Conservation (phyloP, 2,797 vertebrate species). For the Selene dorsalis region DNA sequence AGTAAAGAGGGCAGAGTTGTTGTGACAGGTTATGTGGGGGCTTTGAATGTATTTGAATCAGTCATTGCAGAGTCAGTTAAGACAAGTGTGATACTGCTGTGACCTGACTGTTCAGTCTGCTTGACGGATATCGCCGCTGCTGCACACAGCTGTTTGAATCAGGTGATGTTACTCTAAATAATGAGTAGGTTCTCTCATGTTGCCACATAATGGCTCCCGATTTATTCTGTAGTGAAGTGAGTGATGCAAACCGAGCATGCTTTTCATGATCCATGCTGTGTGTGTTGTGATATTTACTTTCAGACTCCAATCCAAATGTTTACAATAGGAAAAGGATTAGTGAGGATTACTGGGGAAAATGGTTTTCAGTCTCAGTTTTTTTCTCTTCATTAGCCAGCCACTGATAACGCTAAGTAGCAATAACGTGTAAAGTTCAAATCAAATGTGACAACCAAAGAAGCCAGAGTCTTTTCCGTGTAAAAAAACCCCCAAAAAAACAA, state of each 20-base stretch:
- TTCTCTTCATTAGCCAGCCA: not conserved
- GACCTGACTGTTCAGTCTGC: slow-evolving; percentile 2
- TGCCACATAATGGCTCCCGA: slow-evolving; percentile 20
- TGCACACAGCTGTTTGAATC: not conserved
- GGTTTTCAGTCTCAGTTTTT: not conserved
- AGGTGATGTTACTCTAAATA: slow-evolving; percentile 17
- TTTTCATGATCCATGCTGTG: slow-evolving; percentile 23
- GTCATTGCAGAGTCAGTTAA: not conserved
- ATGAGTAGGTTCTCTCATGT: not conserved
- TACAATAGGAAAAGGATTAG: slow-evolving; percentile 12
- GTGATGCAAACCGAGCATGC: slow-evolving; percentile 18
- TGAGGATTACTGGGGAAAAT: slow-evolving; percentile 30
- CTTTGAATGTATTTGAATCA: slow-evolving; percentile 30
- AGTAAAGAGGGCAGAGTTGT: slow-evolving; percentile 29
- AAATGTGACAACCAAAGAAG: not conserved
- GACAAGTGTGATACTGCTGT: slow-evolving; percentile 1
- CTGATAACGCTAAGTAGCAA: not conserved
- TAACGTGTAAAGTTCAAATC: not conserved
- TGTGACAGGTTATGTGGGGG: slow-evolving; percentile 38
- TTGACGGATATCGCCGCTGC: not conserved
- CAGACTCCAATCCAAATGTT: slow-evolving; percentile 16
- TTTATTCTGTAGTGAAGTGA: slow-evolving; percentile 31
- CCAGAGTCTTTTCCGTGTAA: not conserved
- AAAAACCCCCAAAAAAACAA: not conserved
- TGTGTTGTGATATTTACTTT: slow-evolving; percentile 20